Conservation (phyloP, 2,888 invertebrate species). For the Pristionchus mayeri region DNA sequence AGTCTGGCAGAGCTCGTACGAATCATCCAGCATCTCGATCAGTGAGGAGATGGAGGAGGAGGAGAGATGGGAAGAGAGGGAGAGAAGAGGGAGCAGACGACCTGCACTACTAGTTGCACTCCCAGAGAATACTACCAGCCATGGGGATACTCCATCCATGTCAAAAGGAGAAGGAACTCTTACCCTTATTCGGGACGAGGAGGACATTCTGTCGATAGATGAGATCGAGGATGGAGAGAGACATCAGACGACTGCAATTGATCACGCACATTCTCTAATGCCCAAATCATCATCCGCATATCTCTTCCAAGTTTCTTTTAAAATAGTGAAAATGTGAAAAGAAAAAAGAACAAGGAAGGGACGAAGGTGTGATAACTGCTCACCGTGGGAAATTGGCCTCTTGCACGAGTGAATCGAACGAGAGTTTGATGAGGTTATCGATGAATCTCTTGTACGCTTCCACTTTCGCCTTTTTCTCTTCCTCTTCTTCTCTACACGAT, state of each 20-base stretch:
- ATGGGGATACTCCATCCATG: too few species aligned
- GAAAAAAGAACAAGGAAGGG: too few species aligned
- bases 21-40: slow-evolving; percentile 53
- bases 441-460: neutral
- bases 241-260: slow-evolving; percentile 55
- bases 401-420: slow-evolving; percentile 55
- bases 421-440: slow-evolving; percentile 26
- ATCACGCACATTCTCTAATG: too few species aligned
- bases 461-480: neutral
- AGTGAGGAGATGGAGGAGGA: neutral
- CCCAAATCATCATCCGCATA: neutral
- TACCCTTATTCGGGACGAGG: slow-evolving; percentile 38
- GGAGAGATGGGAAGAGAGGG: slow-evolving; percentile 32
- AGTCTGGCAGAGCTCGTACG: slow-evolving; percentile 58
- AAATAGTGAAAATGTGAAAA: too few species aligned
- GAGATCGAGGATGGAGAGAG: slow-evolving; percentile 56
- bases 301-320: neutral
- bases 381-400: slow-evolving; percentile 59
- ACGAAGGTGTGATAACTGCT: too few species aligned
- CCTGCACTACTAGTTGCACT: neutral
- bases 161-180: neutral
- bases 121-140: too few species aligned
- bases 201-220: slow-evolving; percentile 54
- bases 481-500: neutral
- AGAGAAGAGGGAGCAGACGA: slow-evolving; percentile 42